Evolutionary conservation across 2,113 vertebrate species (phyloP).

Genomic region (Siphamia tubifer): DNA sequence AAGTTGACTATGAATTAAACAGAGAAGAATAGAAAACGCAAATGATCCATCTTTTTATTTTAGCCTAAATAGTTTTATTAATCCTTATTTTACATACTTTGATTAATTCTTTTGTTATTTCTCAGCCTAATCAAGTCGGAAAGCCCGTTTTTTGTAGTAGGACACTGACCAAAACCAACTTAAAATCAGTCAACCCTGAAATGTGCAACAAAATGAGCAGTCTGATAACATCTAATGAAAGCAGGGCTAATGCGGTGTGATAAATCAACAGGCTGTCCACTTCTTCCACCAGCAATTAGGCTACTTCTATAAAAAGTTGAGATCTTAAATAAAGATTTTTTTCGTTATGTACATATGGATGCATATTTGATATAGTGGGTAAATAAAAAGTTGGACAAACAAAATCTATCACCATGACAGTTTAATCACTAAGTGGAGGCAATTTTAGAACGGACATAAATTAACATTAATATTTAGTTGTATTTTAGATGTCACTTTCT

Average conservation of each 20-base stretch:
- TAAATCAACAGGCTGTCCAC: constrained; percentile 55
- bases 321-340: constrained; percentile 54
- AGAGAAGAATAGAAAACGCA: not conserved
- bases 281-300: constrained; percentile 34
- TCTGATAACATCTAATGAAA: constrained; percentile 62
- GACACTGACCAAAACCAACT: not conserved
- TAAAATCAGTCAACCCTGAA: constrained; percentile 34
- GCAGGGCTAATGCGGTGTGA: constrained; percentile 33
- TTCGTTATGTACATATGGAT: constrained; percentile 37
- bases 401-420: constrained; percentile 45
- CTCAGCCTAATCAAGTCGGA: constrained; percentile 10
- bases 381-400: constrained; percentile 49
- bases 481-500: too few species aligned
- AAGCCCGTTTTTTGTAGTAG: not conserved
- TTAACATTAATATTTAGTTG: not conserved
- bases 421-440: constrained; percentile 10
- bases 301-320: constrained; percentile 21
- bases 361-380: constrained; percentile 32
- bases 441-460: not conserved
- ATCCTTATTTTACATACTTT: not conserved
- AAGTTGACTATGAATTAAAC: too few species aligned
- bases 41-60: not conserved
- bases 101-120: constrained; percentile 5
- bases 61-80: too few species aligned
- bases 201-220: constrained; percentile 45